These are phyloP conservation scores for Cranoglanis bouderius DNA, from an alignment of 2,113 vertebrate genomes.

Conservation along the genomic window DNA sequence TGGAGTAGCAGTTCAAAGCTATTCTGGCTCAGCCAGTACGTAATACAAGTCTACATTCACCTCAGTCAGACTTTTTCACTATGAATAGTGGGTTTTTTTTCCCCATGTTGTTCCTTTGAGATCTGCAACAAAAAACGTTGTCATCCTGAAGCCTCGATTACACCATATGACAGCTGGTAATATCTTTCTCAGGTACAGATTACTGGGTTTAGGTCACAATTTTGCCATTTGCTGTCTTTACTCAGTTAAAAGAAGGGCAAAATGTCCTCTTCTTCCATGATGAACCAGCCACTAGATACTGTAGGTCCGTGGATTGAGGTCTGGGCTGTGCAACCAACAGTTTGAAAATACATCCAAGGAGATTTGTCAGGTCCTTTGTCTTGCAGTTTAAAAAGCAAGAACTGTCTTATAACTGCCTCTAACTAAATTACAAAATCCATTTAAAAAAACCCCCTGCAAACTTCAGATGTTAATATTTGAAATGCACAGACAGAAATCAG, in stretches of 20 bases:
- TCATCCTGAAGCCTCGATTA: constrained; percentile 21
- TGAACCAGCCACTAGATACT: background rate
- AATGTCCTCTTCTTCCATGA: background rate
- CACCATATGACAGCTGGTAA: constrained; percentile 7
- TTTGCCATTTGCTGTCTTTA: background rate
- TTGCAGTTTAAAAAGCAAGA: background rate
- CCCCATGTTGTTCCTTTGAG: constrained; percentile 13
- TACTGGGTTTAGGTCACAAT: background rate
- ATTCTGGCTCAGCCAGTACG: constrained; percentile 29
- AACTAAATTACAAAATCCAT: background rate
- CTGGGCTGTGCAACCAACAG: background rate
- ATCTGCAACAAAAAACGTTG: no score
- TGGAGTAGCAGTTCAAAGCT: constrained; percentile 47
- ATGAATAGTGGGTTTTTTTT: background rate
- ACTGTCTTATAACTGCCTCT: background rate
- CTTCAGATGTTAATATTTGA: background rate
- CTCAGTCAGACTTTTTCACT: constrained; percentile 34
- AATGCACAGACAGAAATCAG: constrained; percentile 27
- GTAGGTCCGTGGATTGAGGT: background rate
- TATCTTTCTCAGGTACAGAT: background rate
- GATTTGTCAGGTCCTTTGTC: background rate
- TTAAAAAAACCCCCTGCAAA: background rate
- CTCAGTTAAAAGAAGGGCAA: background rate
- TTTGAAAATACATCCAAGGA: background rate
- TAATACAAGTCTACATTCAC: constrained; percentile 41